Evolutionary conservation across 1,140 invertebrate species (phyloP).

Genomic region (Andricus grossulariae): DNA sequence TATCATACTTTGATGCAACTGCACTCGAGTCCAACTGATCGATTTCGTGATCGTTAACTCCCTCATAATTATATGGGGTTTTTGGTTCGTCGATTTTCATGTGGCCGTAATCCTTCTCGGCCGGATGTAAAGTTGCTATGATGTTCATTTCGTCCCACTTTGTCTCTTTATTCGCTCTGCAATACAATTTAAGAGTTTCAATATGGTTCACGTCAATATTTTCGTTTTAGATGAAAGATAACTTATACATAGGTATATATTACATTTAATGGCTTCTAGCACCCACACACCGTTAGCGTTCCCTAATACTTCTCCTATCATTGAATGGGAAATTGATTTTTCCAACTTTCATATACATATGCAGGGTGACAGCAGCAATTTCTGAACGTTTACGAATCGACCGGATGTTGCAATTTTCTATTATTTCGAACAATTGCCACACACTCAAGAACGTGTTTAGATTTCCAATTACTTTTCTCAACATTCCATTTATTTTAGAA

Average conservation of each 20-base stretch:
- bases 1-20: constrained; percentile 84
- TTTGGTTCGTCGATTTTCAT: constrained; percentile 99
- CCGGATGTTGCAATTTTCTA: constrained; percentile 14
- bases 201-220: not conserved
- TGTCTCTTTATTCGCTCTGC: constrained; percentile 85
- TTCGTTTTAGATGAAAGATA: constrained; percentile 14
- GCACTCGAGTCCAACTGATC: constrained; percentile 87
- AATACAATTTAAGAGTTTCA: constrained; percentile 41
- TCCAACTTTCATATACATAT: not conserved
- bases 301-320: not conserved
- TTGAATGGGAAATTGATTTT: constrained; percentile 21
- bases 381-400: not conserved
- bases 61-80: constrained; percentile 92
- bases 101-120: constrained; percentile 99
- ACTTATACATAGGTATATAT: constrained; percentile 27
- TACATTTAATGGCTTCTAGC: not conserved
- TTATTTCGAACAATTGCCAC: not conserved
- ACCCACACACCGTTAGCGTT: not conserved
- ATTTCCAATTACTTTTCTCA: not conserved
- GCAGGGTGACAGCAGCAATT: not conserved
- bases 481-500: not conserved
- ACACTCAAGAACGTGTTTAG: not conserved
- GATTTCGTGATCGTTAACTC: constrained; percentile 82
- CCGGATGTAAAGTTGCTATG: constrained; percentile 96
- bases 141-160: constrained; percentile 99